Percentiles rank a stretch among this genome's conserved stretches.
These are phyloP conservation scores for Temnothorax nylanderi DNA, from an alignment of 1,140 invertebrate species.

Conservation along the genomic window DNA sequence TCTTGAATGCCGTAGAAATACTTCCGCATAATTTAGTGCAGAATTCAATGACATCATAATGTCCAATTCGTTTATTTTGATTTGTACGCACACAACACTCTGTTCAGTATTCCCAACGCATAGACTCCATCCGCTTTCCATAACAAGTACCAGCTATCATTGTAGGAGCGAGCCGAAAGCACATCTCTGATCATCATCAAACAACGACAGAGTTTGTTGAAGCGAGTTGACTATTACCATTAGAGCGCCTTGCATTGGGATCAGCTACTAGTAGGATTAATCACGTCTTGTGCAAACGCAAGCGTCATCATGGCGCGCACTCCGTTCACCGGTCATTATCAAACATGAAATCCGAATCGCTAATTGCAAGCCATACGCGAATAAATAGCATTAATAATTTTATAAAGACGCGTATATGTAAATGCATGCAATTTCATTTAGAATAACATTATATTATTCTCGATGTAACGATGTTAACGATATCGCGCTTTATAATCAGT, in stretches of 20 bases:
- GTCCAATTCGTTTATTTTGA: neutral
- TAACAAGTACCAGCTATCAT: neutral
- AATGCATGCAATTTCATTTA: neutral
- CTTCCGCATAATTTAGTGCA: neutral
- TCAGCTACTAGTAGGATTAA: slow-evolving; percentile 12
- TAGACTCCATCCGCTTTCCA: neutral
- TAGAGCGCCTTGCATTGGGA: slow-evolving; percentile 23
- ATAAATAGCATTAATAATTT: neutral
- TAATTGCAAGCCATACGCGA: neutral
- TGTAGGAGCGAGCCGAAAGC: neutral
- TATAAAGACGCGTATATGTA: neutral
- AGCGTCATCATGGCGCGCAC: neutral
- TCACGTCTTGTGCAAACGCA: neutral
- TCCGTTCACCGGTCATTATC: neutral
- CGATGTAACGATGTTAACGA: neutral
- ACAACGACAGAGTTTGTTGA: slow-evolving; percentile 47
- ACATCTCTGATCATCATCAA: slow-evolving; percentile 10
- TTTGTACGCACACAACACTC: neutral
- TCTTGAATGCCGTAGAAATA: neutral
- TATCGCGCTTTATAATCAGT: neutral
- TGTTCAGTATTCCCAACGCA: neutral
- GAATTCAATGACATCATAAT: neutral
- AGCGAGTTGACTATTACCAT: slow-evolving; percentile 49
- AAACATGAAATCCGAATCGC: neutral
- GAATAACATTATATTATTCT: neutral